phyloP scores from a whole-genome alignment of 2,113 vertebrate species.

The Podocnemis expansa region DNA sequence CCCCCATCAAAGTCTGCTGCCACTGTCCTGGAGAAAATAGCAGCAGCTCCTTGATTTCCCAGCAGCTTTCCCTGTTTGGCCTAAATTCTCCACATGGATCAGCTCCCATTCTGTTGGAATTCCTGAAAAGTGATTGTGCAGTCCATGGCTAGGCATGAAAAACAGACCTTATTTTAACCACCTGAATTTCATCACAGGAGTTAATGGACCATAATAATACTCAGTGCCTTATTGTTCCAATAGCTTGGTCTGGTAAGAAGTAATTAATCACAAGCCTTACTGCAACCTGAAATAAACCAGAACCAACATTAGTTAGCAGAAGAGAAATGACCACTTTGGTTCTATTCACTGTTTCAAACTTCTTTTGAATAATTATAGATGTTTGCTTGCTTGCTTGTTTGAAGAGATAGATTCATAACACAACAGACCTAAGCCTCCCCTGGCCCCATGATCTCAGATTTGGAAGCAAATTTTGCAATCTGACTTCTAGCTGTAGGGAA shows the following conservation, averaged over 20 bases:
- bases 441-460: background rate
- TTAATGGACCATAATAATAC: background rate
- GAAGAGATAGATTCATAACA: background rate
- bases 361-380: rapidly evolving
- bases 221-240: background rate
- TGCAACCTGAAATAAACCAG: background rate
- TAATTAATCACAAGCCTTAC: background rate
- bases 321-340: background rate
- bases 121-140: background rate
- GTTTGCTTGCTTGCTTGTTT: background rate
- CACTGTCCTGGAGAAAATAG: background rate
- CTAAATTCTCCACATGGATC: background rate
- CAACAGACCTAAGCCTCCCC: background rate
- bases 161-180: background rate
- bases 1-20: background rate
- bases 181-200: rapidly evolving
- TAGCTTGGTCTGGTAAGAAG: background rate
- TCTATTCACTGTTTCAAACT: rapidly evolving
- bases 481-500: background rate
- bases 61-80: background rate
- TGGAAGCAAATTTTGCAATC: background rate
- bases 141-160: background rate
- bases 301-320: background rate
- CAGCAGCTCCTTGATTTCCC: background rate
- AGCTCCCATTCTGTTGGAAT: background rate